These are phyloP conservation scores for Lordiphosa andalusiaca DNA, from an alignment of 2,888 invertebrate species.

Conservation along the genomic window DNA sequence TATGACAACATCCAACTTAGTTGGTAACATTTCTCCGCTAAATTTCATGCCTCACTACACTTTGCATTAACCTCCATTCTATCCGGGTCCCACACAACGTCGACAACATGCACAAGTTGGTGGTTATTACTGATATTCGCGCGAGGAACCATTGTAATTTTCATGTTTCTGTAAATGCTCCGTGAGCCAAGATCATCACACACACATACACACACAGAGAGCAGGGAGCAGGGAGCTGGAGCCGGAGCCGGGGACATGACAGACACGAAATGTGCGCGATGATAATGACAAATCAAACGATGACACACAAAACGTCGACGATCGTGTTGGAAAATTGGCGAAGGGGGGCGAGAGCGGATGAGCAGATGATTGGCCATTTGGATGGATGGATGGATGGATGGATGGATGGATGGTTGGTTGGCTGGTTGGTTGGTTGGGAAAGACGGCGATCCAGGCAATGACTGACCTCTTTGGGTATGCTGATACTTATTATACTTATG, in stretches of 20 bases:
- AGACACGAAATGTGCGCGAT: conserved; percentile 67
- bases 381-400: conserved; percentile 28
- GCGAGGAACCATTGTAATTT: conserved; percentile 67
- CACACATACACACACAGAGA: not conserved
- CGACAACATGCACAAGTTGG: conserved; percentile 44
- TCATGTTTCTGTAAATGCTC: conserved; percentile 61
- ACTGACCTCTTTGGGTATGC: conserved; percentile 27
- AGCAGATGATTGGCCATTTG: conserved; percentile 66
- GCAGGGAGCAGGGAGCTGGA: conserved; percentile 12
- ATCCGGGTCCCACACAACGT: conserved; percentile 36
- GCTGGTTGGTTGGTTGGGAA: conserved; percentile 13
- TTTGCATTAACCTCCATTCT: conserved; percentile 1
- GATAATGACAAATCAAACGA: conserved; percentile 78
- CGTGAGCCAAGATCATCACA: conserved; percentile 13
- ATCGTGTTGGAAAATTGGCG: conserved; percentile 71
- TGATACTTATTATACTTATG: conserved; percentile 52
- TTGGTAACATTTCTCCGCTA: no score
- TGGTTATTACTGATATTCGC: conserved; percentile 73
- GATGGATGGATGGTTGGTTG: conserved; percentile 16
- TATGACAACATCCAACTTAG: no score
- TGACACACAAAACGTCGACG: conserved; percentile 71
- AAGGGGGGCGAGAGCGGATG: conserved; percentile 17
- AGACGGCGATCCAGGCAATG: conserved; percentile 38
- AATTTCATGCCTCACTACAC: no score
- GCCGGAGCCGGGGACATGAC: conserved; percentile 23